Percentiles rank a stretch among this genome's conserved stretches.
phyloP scores from a whole-genome alignment of 2,888 invertebrate genomes.

The Dasypolia templi region DNA sequence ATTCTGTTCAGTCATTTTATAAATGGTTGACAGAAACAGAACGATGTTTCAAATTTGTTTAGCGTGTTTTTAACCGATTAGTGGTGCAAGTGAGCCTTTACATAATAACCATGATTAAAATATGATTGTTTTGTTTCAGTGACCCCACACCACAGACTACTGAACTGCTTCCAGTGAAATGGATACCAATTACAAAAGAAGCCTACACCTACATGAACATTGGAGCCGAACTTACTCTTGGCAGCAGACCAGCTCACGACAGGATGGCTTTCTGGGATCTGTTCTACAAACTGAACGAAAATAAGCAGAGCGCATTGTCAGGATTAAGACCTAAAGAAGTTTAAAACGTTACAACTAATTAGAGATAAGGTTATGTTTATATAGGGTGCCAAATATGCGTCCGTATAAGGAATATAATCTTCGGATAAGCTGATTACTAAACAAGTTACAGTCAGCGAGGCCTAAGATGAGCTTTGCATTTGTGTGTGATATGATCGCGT shows the following conservation, averaged over 20 bases:
- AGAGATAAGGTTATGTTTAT: background rate
- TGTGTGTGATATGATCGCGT: no score
- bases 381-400: background rate
- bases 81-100: no score
- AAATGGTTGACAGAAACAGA: background rate
- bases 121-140: constrained; percentile 62
- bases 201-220: constrained; percentile 69
- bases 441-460: no score
- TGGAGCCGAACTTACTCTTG: constrained; percentile 63
- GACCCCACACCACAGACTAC: constrained; percentile 75
- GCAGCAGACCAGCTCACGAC: constrained; percentile 67
- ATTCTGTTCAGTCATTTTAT: background rate
- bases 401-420: background rate
- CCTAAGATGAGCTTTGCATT: no score
- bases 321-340: background rate
- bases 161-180: constrained; percentile 72
- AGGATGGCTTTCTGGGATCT: constrained; percentile 77
- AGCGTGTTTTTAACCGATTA: no score
- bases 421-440: no score
- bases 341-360: background rate
- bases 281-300: constrained; percentile 68
- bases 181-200: constrained; percentile 69
- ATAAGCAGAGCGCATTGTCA: constrained; percentile 30
- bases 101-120: background rate
- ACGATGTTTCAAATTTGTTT: background rate